phyloP scores from a whole-genome alignment of 1,140 invertebrate species.

The Cyclargus thomasi region DNA sequence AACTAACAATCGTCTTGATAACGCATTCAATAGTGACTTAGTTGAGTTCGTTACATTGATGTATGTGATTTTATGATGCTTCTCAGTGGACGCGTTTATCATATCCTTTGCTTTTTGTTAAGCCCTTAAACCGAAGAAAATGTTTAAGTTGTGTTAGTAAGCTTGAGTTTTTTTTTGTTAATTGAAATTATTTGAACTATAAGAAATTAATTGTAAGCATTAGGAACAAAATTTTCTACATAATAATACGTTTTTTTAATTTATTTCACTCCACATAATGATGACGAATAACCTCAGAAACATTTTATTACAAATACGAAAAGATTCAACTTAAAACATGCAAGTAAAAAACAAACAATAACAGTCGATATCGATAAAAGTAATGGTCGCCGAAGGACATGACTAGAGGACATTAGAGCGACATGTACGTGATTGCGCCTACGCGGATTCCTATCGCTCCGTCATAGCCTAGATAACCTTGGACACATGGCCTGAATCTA shows the following conservation, averaged over 20 bases:
- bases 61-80: neutral
- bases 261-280: too few species aligned
- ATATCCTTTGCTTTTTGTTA: neutral
- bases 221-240: too few species aligned
- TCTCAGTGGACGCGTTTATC: neutral
- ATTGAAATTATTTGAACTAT: too few species aligned
- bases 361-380: neutral
- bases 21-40: neutral
- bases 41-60: neutral
- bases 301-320: too few species aligned
- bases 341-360: neutral
- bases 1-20: neutral
- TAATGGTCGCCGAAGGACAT: slow-evolving; percentile 20
- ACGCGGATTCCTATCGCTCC: slow-evolving; percentile 50
- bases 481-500: slow-evolving; percentile 41
- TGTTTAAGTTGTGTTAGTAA: too few species aligned
- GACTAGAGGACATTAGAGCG: slow-evolving; percentile 37
- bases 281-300: too few species aligned
- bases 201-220: too few species aligned
- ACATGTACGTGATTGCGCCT: slow-evolving; percentile 39
- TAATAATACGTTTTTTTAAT: too few species aligned
- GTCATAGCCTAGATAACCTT: slow-evolving; percentile 51
- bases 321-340: neutral
- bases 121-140: neutral
- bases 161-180: too few species aligned